Percentiles rank a stretch among this genome's conserved stretches.
phyloP scores from a whole-genome alignment of 2,888 invertebrate genomes.

The Allygus modestus region DNA sequence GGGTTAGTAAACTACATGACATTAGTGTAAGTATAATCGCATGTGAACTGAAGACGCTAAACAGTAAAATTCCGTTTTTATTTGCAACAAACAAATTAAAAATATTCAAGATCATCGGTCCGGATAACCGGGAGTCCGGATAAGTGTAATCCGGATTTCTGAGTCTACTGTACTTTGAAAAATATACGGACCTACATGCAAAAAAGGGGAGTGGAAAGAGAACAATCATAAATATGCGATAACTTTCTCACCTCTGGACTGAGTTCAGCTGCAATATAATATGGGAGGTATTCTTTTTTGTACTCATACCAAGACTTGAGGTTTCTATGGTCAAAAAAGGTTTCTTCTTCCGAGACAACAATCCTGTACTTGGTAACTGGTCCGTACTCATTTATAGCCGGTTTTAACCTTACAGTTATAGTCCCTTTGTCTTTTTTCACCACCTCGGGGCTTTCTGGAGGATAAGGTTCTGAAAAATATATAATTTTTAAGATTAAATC shows the following conservation, averaged over 20 bases:
- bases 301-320: slow-evolving; percentile 84
- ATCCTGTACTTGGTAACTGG: slow-evolving; percentile 87
- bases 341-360: slow-evolving; percentile 81
- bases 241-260: slow-evolving; percentile 77
- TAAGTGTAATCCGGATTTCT: too few species aligned
- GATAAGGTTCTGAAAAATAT: slow-evolving; percentile 79
- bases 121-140: too few species aligned
- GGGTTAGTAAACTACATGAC: too few species aligned
- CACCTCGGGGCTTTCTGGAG: slow-evolving; percentile 83
- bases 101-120: too few species aligned
- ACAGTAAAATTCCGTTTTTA: too few species aligned
- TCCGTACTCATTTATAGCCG: slow-evolving; percentile 86
- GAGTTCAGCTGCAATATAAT: slow-evolving; percentile 91
- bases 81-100: too few species aligned
- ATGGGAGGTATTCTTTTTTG: slow-evolving; percentile 82
- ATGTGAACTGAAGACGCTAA: too few species aligned
- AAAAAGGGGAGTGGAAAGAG: too few species aligned
- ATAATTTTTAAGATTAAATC: neutral
- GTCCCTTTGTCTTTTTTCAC: slow-evolving; percentile 79
- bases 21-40: too few species aligned
- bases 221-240: too few species aligned
- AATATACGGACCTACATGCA: too few species aligned
- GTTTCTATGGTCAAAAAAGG: slow-evolving; percentile 79
- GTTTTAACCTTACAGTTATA: slow-evolving; percentile 82
- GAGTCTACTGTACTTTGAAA: too few species aligned